Evolutionary conservation across 2,888 invertebrate genomes (phyloP).

Genomic region (Pyrochroa serraticornis): DNA sequence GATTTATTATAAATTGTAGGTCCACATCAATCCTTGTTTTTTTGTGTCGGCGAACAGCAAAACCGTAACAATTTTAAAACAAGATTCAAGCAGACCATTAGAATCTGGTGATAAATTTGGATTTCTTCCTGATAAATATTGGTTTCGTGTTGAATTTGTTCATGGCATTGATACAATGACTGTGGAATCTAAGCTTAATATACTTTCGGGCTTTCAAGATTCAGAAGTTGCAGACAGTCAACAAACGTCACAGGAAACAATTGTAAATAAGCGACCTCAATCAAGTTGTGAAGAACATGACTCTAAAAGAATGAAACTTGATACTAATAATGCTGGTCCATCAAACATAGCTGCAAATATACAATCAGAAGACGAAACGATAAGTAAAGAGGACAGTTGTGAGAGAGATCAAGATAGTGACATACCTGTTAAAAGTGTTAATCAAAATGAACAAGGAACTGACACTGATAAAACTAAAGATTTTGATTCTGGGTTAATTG

Average conservation of each 20-base stretch:
- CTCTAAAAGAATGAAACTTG: conserved; percentile 4
- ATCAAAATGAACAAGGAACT: conserved; percentile 3
- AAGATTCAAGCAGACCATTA: conserved; percentile 52
- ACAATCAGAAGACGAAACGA: conserved; percentile 4
- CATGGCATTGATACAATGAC: conserved; percentile 16
- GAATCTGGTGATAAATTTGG: conserved; percentile 62
- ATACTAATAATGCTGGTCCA: not conserved
- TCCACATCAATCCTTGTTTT: conserved; percentile 64
- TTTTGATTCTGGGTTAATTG: not conserved
- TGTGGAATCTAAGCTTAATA: not conserved
- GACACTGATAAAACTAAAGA: not conserved
- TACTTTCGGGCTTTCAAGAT: not conserved
- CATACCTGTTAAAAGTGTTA: not conserved
- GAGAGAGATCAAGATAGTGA: not conserved
- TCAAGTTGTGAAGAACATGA: not conserved
- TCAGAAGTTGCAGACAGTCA: not conserved
- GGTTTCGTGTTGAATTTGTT: conserved; percentile 59
- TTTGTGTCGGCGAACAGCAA: conserved; percentile 51
- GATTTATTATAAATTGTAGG: conserved; percentile 51
- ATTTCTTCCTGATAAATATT: conserved; percentile 59
- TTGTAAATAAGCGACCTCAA: not conserved
- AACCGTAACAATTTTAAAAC: conserved; percentile 52
- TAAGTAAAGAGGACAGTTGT: not conserved
- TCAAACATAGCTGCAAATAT: not conserved
- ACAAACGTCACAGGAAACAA: not conserved